Base-by-base conservation (phyloP, 2,113 vertebrate genomes). In the Gopherus flavomarginatus region DNA sequence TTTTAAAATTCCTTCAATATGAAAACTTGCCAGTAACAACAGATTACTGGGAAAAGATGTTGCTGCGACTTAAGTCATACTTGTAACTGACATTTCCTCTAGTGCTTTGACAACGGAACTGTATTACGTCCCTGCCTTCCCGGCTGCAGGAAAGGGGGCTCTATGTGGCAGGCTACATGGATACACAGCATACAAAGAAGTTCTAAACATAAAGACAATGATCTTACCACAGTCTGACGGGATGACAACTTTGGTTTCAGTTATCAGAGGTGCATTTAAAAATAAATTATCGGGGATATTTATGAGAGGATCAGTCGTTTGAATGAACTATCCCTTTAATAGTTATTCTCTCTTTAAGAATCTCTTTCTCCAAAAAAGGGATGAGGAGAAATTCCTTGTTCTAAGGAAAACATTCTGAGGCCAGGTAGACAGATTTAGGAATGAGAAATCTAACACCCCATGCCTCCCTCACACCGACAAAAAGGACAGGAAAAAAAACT, bases 211-310 rank as follows among this genome's bases (percentile, higher is more conserved):
- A 92, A 78, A 93, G 69, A 89, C 31, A 94, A 88, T 49, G 38
- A 86, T 69, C 87, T 90, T 69, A 95, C 65, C 47, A 93, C 90
- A 91, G 79, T 89, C 90, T 89, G 81, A 88, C 87, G 89, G 88
- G 56, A 97, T 56, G 75, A 94, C 96, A 97, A 96, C 98, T 98
- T 98, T 98, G 97, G 98, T 97, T 98, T 98, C 69, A 93, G 57
- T 98, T 96, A 97, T 95, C 81, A 79, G 87, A 89, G 27, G 24
- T 52, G 80, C 87, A 62, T 57, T 97, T 96, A 95, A 93, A 83
- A 97, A 97, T 96, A 95, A 97, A 82, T 96, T 85, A 59, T 91
- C 31, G 90, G 59, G 62, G 44, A n/a, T 54, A 81, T 54, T 87
- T 97, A 83, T 79, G 47, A 96, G 59, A 87, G 59, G 87, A 86